Base-by-base conservation (phyloP, 1,140 invertebrate species). In the Lepidurus packardi region DNA sequence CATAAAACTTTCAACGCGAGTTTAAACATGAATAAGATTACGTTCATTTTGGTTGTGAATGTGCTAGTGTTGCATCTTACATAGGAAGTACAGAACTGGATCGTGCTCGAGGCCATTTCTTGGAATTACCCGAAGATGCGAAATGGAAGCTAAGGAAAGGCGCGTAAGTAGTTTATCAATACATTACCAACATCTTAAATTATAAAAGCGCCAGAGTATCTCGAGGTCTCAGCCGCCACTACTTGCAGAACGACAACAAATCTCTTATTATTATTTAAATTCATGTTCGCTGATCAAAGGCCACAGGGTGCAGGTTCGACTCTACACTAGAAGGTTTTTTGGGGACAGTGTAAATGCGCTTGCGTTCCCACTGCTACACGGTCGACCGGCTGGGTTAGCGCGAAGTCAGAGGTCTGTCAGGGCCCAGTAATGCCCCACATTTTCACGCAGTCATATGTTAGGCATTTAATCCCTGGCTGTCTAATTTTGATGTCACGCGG, bases 211-310 rank as follows among this genome's bases (percentile, higher is more conserved):
- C 34, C 4, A 34, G 34, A 34, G 4, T 34, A 34, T 34, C 34
- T 34, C 34, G 34, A 34, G 34, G 3, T 2, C 34, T 34, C 34
- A 34, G 4, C 34, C 34, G 34, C 34, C 34, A 4, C 34, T 34
- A 34, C 34, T 34, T 34, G 3, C 34, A 4, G 53, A 65, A 13
- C 13, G 6, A 65, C 8, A 65, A 65, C 3, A n/a, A 65, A 11
- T 65, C 13, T 65, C 2, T 65, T 16, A n/a, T 21, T 65, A 9
- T 65, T 1, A 7, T 21, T 65, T 65, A n/a, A 65, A 65, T 21
- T n/a, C 53, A n/a, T 65, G 53, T 65, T 65, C 6, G 53, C 53
- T 65, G 53, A 65, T 65, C 53, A 11, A 65, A 65, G 53, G 53
- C 8, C 53, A 21, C 53, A 65, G 53, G 13, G 53, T 65, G 53